Percentiles rank a stretch among this genome's conserved stretches.
Conservation (phyloP, 2,113 vertebrate genomes). For the Chiloscyllium plagiosum region DNA sequence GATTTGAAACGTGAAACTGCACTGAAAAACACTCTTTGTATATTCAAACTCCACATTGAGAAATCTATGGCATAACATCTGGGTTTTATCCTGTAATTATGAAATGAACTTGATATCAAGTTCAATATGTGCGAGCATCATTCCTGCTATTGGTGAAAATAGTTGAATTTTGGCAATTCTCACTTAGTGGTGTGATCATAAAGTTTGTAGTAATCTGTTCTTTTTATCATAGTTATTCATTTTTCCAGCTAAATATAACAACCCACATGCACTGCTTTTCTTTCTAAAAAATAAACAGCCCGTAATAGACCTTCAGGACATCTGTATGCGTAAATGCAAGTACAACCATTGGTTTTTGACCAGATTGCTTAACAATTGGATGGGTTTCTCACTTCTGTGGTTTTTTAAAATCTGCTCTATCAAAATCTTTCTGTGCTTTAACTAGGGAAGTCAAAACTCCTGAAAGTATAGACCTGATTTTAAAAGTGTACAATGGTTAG, state of each 20-base stretch:
- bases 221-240: neutral
- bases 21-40: neutral
- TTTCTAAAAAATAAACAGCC: too few relatives aligned
- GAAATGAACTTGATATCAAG: neutral
- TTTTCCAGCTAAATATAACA: neutral
- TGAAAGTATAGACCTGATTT: neutral
- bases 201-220: neutral
- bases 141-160: neutral
- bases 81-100: neutral
- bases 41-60: neutral
- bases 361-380: neutral
- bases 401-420: neutral
- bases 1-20: neutral
- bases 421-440: neutral
- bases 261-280: neutral
- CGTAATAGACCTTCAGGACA: too few relatives aligned
- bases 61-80: neutral
- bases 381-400: neutral
- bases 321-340: neutral
- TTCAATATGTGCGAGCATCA: neutral
- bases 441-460: neutral
- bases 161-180: neutral
- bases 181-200: neutral
- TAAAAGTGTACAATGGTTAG: neutral
- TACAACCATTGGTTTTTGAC: neutral